Percentiles rank a stretch among this genome's conserved stretches.
Conservation (phyloP, 2,113 vertebrate genomes). For the Barbus barbus region DNA sequence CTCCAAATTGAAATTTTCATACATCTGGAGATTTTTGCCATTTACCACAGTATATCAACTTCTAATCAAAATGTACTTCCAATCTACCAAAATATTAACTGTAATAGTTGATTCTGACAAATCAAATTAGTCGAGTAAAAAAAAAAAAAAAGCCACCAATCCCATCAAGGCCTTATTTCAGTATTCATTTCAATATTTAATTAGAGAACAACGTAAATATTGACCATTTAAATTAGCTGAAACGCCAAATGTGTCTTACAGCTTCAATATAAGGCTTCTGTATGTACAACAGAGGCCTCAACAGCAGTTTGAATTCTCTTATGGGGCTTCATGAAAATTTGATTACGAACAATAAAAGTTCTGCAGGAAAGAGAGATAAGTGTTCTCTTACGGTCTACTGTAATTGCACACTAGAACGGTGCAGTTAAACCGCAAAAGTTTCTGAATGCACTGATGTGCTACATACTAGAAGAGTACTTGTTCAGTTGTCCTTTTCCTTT, state of each 20-base stretch:
- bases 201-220: background rate
- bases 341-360: background rate
- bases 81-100: background rate
- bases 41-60: background rate
- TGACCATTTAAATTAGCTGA: background rate
- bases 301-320: background rate
- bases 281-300: background rate
- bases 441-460: background rate
- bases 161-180: background rate
- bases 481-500: background rate
- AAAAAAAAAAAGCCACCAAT: background rate
- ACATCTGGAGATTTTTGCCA: background rate
- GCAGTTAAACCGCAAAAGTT: background rate
- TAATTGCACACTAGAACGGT: background rate
- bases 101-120: background rate
- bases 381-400: background rate
- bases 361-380: slow-evolving; percentile 11
- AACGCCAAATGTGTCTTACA: background rate
- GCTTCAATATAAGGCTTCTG: background rate
- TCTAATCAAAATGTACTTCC: background rate
- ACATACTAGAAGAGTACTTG: background rate
- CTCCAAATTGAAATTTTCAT: background rate
- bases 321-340: background rate
- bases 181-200: background rate
- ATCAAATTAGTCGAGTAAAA: background rate